Conservation (phyloP, 2,113 vertebrate genomes). For the Ptilonorhynchus violaceus region DNA sequence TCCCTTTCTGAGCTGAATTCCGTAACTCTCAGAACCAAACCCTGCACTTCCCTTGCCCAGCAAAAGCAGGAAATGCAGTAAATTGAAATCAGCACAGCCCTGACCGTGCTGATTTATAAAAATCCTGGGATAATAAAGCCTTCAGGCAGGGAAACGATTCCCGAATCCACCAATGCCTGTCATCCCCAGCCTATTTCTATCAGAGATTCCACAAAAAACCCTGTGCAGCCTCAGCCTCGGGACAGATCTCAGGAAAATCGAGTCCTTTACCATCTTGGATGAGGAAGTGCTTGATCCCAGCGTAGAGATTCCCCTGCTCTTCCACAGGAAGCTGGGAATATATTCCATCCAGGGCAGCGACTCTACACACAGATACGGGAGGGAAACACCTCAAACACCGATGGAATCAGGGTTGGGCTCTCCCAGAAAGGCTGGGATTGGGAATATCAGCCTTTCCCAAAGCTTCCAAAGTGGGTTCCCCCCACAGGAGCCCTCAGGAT, state of each 20-base stretch:
- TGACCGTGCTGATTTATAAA: background rate
- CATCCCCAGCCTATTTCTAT: background rate
- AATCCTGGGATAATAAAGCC: background rate
- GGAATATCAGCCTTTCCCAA: background rate
- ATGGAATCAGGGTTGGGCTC: background rate
- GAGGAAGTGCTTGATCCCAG: slow-evolving; percentile 32
- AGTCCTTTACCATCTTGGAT: slow-evolving; percentile 3
- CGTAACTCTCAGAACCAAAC: background rate
- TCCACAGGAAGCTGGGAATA: slow-evolving; percentile 1
- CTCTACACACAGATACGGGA: background rate
- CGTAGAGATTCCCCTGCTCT: slow-evolving; percentile 13
- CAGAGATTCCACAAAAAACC: background rate
- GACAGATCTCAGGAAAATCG: background rate
- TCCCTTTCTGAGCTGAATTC: background rate
- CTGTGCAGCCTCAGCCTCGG: background rate
- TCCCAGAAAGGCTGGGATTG: background rate
- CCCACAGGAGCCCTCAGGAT: background rate
- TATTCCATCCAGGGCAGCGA: slow-evolving; percentile 14
- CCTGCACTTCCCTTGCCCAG: background rate
- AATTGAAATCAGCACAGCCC: background rate
- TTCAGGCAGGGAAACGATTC: background rate
- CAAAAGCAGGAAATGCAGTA: background rate
- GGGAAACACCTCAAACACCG: background rate
- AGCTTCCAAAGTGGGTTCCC: background rate
- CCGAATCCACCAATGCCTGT: background rate